phyloP scores from a whole-genome alignment of 2,888 invertebrate genomes.

The Ceratothoa steindachneri region DNA sequence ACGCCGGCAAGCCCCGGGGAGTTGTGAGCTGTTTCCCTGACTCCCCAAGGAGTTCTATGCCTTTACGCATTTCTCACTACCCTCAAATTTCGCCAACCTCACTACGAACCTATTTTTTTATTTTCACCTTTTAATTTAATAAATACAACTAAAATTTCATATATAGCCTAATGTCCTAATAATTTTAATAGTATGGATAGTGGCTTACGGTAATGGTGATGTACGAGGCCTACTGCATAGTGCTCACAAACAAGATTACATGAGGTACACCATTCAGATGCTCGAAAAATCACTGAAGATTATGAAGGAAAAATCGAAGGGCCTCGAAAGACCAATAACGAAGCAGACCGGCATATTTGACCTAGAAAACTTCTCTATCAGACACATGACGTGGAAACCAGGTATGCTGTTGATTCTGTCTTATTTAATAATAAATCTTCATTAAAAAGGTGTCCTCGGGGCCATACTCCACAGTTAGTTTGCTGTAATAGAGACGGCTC shows the following conservation, averaged over 20 bases:
- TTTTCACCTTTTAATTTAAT: too few relatives aligned
- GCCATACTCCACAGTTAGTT: too few relatives aligned
- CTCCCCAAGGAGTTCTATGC: too few relatives aligned
- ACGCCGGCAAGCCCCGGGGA: too few relatives aligned
- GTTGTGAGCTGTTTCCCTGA: too few relatives aligned
- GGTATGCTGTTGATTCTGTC: slow-evolving; percentile 56
- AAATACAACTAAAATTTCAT: too few relatives aligned
- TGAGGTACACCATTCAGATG: slow-evolving; percentile 63
- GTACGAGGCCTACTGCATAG: slow-evolving; percentile 74
- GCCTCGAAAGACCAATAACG: slow-evolving; percentile 52
- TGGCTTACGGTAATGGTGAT: slow-evolving; percentile 77
- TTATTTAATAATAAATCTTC: not conserved
- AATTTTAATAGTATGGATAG: slow-evolving; percentile 72
- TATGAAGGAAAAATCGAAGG: slow-evolving; percentile 51
- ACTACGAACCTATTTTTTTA: too few relatives aligned
- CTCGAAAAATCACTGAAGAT: slow-evolving; percentile 60
- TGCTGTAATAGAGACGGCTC: too few relatives aligned
- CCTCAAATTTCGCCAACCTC: too few relatives aligned
- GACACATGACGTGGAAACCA: slow-evolving; percentile 70
- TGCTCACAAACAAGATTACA: slow-evolving; percentile 66
- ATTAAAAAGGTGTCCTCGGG: too few relatives aligned
- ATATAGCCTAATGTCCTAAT: too few relatives aligned
- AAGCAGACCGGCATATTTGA: slow-evolving; percentile 54
- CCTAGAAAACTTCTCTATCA: slow-evolving; percentile 54
- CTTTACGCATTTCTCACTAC: too few relatives aligned